A percentile compares a stretch with the other conserved stretches of the same genome.
Evolutionary conservation across 2,113 vertebrate genomes (phyloP).

Genomic region (Hyperopisus bebe): DNA sequence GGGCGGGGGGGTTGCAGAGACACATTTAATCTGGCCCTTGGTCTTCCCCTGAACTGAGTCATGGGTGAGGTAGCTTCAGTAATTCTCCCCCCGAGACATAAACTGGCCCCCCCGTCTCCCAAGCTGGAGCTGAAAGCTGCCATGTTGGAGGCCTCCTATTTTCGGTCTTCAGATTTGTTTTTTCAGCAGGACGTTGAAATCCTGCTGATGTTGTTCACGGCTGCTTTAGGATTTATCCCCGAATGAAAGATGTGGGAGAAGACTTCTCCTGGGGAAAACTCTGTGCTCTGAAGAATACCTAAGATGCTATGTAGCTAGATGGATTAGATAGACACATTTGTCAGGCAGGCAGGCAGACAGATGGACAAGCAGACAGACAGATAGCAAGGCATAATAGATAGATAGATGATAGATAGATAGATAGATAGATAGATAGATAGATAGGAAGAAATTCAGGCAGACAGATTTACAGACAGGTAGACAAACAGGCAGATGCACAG

Average conservation of each 20-base stretch:
- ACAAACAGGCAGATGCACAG: neutral
- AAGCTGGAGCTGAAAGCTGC: slow-evolving; percentile 32
- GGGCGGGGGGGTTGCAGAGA: neutral
- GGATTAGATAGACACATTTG: neutral
- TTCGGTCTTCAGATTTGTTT: slow-evolving; percentile 36
- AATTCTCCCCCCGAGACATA: slow-evolving; percentile 39
- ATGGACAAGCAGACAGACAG: neutral
- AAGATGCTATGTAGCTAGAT: neutral
- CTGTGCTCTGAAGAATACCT: neutral
- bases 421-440: neutral
- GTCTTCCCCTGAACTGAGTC: neutral
- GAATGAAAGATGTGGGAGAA: slow-evolving; percentile 30
- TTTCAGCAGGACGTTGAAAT: slow-evolving; percentile 36
- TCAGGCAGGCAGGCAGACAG: neutral
- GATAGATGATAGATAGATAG: neutral
- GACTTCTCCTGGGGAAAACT: slow-evolving; percentile 6
- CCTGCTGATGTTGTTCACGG: slow-evolving; percentile 38
- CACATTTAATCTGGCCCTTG: neutral
- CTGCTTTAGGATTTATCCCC: slow-evolving; percentile 34
- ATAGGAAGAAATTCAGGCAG: neutral
- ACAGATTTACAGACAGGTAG: too few relatives aligned
- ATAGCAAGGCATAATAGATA: neutral
- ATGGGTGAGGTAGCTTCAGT: neutral
- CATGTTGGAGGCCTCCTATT: slow-evolving; percentile 37
- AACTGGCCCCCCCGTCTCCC: neutral